Base-by-base conservation (phyloP, 2,797 vertebrate species). In the Malacoctenus gilli region DNA sequence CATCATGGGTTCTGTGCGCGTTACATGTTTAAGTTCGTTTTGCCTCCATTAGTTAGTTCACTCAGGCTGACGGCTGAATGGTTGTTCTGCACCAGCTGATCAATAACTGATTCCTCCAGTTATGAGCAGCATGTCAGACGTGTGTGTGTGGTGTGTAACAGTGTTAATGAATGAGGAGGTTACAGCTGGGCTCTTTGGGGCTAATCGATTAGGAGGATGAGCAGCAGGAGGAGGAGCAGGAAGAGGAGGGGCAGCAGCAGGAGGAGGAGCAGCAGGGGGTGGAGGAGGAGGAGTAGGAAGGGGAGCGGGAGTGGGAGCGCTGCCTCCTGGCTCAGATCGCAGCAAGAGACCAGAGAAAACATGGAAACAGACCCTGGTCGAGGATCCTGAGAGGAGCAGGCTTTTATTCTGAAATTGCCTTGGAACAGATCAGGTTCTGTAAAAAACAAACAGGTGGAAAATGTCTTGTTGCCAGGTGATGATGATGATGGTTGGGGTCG, bases 161-260 rank as follows among this genome's bases (percentile, higher is more conserved):
- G 25, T 28, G n/a, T 65, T 73, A 78, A 76, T 80, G 73, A 71
- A 68, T 8, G 10, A 68, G 59, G 70, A 55, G 58, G 72, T 23
- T 48, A 42, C 76, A 77, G 74, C 40, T 73, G 72, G 16, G 38
- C 56, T 57, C 41, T n/a, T 44, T 37, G 8, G 60, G 35, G 40
- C 39, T 1, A 44, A 69, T 72, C 52, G 37, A 74, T 68, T 20
- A 3, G 21, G 23, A 53, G 5, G 58, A n/a, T n/a, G 51, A 18
- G 58, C 21, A 31, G 46, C 28, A 49, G n/a, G 30, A 10, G 22
- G 5, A 32, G 3, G 15, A 6, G 30, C 0, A 13, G 12, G 11
- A 3, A 2, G 11, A 1, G 13, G 4, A 13, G 21, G 3, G 18
- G 2, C n/a, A 3, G 49, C 10, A 2, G 4, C 7, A 4, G 10